Evolutionary conservation across 2,888 invertebrate genomes (phyloP), one percentile per base, ranked within the genome.

Genomic region (Eristalis arbustorum): DNA sequence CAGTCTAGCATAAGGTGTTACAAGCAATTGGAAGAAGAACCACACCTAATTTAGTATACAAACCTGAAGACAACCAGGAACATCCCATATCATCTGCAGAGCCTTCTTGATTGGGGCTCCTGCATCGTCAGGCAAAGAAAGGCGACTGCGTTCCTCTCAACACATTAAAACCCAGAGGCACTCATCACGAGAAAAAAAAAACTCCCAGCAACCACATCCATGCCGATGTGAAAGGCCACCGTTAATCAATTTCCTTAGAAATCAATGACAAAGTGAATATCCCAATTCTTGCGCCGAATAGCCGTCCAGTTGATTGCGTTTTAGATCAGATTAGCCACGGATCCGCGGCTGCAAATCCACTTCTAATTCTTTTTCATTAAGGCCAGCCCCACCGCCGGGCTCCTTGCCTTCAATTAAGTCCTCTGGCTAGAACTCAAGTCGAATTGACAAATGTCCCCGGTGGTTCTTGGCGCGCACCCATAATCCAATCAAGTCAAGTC

Each of bases 401-500:
- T 37, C 42, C 22, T 56, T 49, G n/a, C 13, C 61, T 62, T 68
- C 62, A 68, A 63, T 71, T 37, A 71, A 64, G 37, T 40, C 57
- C 11, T 49, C 14, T 6, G 13, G 34, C 25, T 31, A 62, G 22
- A 10, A 13, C 28, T 31, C n/a, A n/a, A 61, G 5, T 57, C 14
- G 22, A 14, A 72, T 61, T 79, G 64, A 66, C 61, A 66, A 72
- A 79, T 49, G 23, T 49, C 28, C 61, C 66, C 25, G 25, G 11
- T 57, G 40, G 22, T 64, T 69, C 69, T 57, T 57, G 18, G 40
- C 56, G 37, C 62, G 34, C 28, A 74, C 73, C 67, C 77, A 23
- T 78, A 66, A 69, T 75, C 75, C 75, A 73, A 81, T 85, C 59
- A 77, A 25, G 37, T 56, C 34, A 56, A 78, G 61, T 75, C 69